Evolutionary conservation across 2,888 invertebrate genomes (phyloP).

Genomic region (Gisinianus flammeolus): DNA sequence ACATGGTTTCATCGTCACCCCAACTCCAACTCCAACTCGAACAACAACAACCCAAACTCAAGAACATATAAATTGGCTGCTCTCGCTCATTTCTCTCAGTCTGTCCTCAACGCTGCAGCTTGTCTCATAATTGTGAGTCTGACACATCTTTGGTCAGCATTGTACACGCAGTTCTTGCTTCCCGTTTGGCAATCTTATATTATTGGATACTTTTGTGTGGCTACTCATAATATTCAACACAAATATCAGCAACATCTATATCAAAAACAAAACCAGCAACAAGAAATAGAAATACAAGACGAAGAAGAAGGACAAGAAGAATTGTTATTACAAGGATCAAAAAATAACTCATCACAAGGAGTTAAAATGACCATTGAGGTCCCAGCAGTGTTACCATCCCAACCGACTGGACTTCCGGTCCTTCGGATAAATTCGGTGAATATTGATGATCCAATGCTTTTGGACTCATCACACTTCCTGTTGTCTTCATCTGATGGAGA

Average conservation of each 20-base stretch:
- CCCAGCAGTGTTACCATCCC: constrained; percentile 25
- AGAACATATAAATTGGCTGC: constrained; percentile 32
- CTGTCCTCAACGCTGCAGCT: constrained; percentile 42
- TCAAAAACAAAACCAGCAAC: not conserved
- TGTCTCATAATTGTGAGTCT: constrained; percentile 39
- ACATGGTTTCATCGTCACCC: constrained; percentile 19
- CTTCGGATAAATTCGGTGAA: constrained; percentile 43
- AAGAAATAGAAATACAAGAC: not conserved
- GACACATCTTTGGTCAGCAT: constrained; percentile 28
- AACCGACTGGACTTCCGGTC: constrained; percentile 23
- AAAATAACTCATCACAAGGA: not conserved
- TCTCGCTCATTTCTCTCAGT: constrained; percentile 37
- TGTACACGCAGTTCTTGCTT: constrained; percentile 15
- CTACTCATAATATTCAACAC: not conserved
- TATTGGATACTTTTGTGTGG: constrained; percentile 10
- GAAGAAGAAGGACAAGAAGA: not conserved
- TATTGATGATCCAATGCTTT: constrained; percentile 20
- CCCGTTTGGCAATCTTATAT: constrained; percentile 16
- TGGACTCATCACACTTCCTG: constrained; percentile 20
- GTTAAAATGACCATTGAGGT: constrained; percentile 27
- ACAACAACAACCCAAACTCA: not conserved
- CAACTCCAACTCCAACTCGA: no score
- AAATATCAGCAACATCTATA: not conserved
- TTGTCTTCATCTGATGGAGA: constrained; percentile 35
- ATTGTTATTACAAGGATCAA: not conserved